Base-by-base conservation (phyloP, 2,113 vertebrate genomes). In the Forbesichthys agassizii region DNA sequence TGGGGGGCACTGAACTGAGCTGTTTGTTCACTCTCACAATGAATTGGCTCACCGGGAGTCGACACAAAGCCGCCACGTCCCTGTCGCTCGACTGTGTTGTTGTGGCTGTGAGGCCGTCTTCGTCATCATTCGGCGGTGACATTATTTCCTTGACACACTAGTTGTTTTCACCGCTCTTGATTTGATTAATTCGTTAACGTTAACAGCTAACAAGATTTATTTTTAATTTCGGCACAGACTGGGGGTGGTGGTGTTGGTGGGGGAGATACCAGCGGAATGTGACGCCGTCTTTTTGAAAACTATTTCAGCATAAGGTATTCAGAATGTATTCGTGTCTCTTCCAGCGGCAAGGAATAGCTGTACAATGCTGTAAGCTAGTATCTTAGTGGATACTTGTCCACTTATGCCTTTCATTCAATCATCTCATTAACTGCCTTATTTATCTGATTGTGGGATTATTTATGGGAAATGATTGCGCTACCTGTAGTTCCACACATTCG, bases 1-100 rank as follows among this genome's bases (percentile, higher is more conserved):
- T 27, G 36, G 36, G 36, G 36, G 0, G 0, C 72, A 4, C 53
- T 82, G 73, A 36, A 69, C 77, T 82, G 68, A 74, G 70, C 66
- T 27, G 64, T 80, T 74, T 74, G 78, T 75, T 4, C 1, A 52
- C 69, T 49, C 64, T 81, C 85, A 87, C 86, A 87, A 91, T 81
- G 82, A 84, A 64, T 48, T 76, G 80, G 85, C 79, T 87, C 85
- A 89, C 77, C 2, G 60, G 64, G 71, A 73, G 79, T 68, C 9
- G 20, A 66, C 60, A 49, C 53, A 0, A 16, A 66, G 68, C 69
- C 81, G 61, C 68, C 33, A 55, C 66, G 13, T 71, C 74, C 82
- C 81, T 75, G 36, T 84, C 74, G 67, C 78, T 62, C 47, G 3
- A 71, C 27, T 60, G 1, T 71, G 77, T 79, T 74, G 61, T 74